phyloP scores from a whole-genome alignment of 2,113 vertebrate genomes.

The Microcebus lehilahytsara region DNA sequence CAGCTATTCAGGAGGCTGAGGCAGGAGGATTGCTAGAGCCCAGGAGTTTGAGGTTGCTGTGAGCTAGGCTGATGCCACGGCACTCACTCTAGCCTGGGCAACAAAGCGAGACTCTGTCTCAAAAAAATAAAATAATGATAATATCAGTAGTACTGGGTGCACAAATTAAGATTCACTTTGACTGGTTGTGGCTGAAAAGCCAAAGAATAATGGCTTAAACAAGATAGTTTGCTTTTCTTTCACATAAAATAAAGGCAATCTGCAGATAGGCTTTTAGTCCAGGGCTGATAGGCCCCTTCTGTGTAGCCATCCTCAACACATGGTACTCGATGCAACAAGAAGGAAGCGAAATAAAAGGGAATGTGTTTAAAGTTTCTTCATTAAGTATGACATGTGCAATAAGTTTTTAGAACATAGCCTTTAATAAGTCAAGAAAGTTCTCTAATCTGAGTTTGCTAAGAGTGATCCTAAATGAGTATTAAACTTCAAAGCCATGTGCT shows the following conservation, averaged over 20 bases:
- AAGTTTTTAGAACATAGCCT: neutral
- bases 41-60: too few relatives aligned
- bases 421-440: conserved; percentile 23
- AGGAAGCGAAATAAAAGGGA: neutral
- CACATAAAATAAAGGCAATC: neutral
- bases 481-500: neutral
- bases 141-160: neutral
- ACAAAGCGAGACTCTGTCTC: too few relatives aligned
- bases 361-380: neutral
- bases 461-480: neutral
- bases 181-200: neutral
- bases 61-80: too few relatives aligned
- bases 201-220: neutral
- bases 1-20: too few relatives aligned
- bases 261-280: neutral
- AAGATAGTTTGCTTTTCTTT: neutral
- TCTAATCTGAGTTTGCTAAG: conserved; percentile 17
- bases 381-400: neutral
- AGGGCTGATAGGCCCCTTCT: neutral
- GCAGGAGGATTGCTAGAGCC: too few relatives aligned
- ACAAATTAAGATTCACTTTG: conserved; percentile 31
- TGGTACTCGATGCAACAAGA: neutral
- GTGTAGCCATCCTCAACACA: neutral
- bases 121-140: neutral
- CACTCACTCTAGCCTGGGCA: too few relatives aligned